A percentile compares a stretch with the other conserved stretches of the same genome.
phyloP scores from a whole-genome alignment of 2,888 invertebrate genomes.

The Phania funesta region DNA sequence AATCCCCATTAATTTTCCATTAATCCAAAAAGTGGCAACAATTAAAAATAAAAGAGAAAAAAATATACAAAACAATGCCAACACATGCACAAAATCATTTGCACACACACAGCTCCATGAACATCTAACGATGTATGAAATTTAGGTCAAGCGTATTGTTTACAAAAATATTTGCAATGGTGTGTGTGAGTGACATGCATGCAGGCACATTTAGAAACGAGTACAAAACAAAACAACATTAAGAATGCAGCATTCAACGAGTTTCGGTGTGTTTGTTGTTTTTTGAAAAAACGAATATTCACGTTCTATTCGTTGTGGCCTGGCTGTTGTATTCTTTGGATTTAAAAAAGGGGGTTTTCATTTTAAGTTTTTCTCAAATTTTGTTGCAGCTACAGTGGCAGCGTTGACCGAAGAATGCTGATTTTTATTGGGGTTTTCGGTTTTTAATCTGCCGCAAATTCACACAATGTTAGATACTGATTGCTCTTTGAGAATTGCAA shows the following conservation, averaged over 20 bases:
- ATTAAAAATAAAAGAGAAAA: conserved; percentile 26
- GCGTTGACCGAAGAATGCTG: not conserved
- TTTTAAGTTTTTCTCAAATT: conserved; percentile 20
- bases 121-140: conserved; percentile 65
- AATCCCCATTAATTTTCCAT: not conserved
- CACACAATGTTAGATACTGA: not conserved
- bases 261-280: not conserved
- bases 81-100: conserved; percentile 35
- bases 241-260: conserved; percentile 41
- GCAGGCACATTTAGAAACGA: conserved; percentile 19
- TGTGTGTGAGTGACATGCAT: conserved; percentile 66
- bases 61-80: conserved; percentile 26
- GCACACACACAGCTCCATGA: conserved; percentile 20
- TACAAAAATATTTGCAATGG: conserved; percentile 76
- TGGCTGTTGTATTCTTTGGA: not conserved
- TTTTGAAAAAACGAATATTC: conserved; percentile 5
- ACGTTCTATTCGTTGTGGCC: conserved; percentile 13
- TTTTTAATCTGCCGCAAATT: not conserved
- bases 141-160: conserved; percentile 81
- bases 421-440: not conserved
- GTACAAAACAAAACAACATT: conserved; percentile 43
- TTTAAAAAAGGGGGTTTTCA: conserved; percentile 13
- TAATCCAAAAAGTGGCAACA: conserved; percentile 30
- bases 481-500: conserved; percentile 12
- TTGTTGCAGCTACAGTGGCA: conserved; percentile 12